Percentiles rank a stretch among this genome's conserved stretches.
Conservation (phyloP, 2,797 vertebrate genomes). For the Lophius americanus region DNA sequence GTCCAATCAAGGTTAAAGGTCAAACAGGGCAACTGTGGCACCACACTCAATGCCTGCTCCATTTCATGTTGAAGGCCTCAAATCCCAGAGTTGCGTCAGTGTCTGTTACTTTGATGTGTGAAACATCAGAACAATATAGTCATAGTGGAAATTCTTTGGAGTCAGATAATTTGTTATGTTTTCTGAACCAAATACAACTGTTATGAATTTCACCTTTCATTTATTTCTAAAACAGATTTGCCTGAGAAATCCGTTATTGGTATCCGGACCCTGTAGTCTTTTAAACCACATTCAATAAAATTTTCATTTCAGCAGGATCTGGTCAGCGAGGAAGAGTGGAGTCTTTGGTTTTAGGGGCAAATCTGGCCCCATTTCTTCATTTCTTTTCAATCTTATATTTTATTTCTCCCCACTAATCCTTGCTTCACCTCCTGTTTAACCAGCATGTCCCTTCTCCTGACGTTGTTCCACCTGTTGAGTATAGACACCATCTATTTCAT, state of each 20-base stretch:
- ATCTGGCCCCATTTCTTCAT: slow-evolving; percentile 3
- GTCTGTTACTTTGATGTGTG: not conserved
- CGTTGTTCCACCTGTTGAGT: not conserved
- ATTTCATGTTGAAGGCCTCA: not conserved
- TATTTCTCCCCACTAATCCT: slow-evolving; percentile 22
- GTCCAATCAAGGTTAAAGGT: not conserved
- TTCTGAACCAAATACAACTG: not conserved
- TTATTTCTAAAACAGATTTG: slow-evolving; percentile 23
- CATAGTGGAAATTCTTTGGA: too few relatives aligned
- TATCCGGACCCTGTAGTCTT: not conserved
- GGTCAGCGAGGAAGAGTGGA: slow-evolving; percentile 12
- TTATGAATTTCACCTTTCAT: slow-evolving; percentile 23
- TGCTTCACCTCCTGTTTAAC: slow-evolving; percentile 17
- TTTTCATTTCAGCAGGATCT: slow-evolving; percentile 49
- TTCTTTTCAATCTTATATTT: slow-evolving; percentile 19
- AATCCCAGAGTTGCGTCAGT: too few relatives aligned
- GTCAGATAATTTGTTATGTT: not conserved
- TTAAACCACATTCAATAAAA: not conserved
- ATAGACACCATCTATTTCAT: not conserved
- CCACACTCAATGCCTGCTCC: not conserved
- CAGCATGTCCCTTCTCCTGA: slow-evolving; percentile 20
- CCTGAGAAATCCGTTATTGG: not conserved
- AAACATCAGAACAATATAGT: not conserved
- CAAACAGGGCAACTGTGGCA: not conserved
- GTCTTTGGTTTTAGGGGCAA: slow-evolving; percentile 1